Conservation (phyloP, 1,140 invertebrate genomes). For the Drosophila pandora region DNA sequence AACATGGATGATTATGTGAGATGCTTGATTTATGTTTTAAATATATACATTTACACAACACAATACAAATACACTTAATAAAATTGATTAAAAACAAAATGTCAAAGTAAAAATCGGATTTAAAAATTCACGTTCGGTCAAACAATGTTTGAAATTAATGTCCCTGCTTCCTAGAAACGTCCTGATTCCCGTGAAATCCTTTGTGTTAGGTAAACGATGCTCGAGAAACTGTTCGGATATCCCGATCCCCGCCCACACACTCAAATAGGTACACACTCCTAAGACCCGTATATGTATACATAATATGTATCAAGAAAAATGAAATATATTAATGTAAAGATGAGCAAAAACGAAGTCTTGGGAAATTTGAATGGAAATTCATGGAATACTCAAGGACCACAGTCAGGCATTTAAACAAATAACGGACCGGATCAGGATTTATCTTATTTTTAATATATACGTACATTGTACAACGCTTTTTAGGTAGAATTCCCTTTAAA, state of each 20-base stretch:
- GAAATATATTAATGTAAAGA: conserved; percentile 54
- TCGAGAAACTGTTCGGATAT: conserved; percentile 6
- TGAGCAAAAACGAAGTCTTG: conserved; percentile 32
- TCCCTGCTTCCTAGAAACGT: conserved; percentile 13
- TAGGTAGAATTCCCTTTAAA: too few species aligned
- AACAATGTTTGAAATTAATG: neutral
- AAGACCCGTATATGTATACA: conserved; percentile 14
- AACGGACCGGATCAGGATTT: too few species aligned
- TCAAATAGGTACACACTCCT: conserved; percentile 12
- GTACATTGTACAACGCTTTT: too few species aligned
- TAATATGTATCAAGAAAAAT: conserved; percentile 31
- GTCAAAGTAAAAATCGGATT: neutral
- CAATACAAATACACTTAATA: conserved; percentile 45
- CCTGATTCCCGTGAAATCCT: neutral
- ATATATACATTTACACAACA: conserved; percentile 46
- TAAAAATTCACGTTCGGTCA: neutral
- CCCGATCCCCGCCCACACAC: neutral
- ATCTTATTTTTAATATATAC: too few species aligned
- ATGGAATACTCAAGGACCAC: neutral
- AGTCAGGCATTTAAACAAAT: too few species aligned
- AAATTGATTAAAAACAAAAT: conserved; percentile 40
- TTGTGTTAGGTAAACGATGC: conserved; percentile 8
- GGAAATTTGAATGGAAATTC: conserved; percentile 45
- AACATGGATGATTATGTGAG: conserved; percentile 59
- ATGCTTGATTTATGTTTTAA: conserved; percentile 57